phyloP scores from a whole-genome alignment of 2,888 invertebrate species.

The Ennomos quercinarius region DNA sequence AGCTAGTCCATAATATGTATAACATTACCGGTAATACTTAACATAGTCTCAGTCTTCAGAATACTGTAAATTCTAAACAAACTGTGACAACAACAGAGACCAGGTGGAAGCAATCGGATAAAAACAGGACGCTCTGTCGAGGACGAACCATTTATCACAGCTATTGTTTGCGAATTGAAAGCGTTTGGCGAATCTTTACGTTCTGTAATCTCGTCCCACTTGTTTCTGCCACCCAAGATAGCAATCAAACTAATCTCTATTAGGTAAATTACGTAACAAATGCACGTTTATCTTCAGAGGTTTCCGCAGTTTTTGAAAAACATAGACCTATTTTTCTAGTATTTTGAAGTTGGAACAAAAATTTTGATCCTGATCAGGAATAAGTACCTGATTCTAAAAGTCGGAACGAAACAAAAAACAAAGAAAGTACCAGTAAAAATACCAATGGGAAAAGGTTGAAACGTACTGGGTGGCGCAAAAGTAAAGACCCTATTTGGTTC shows the following conservation, averaged over 20 bases:
- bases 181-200: constrained; percentile 29
- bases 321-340: background rate
- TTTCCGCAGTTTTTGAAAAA: background rate
- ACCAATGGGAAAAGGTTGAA: too few species aligned
- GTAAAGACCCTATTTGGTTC: too few species aligned
- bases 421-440: too few species aligned
- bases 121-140: constrained; percentile 48
- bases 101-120: constrained; percentile 57
- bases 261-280: constrained; percentile 19
- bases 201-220: constrained; percentile 55
- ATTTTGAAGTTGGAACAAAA: too few species aligned
- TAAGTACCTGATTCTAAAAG: too few species aligned
- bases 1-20: too few species aligned
- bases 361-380: too few species aligned
- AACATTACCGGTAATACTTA: too few species aligned
- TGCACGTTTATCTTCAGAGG: constrained; percentile 3
- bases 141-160: constrained; percentile 60
- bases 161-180: constrained; percentile 50
- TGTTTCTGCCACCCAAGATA: constrained; percentile 43
- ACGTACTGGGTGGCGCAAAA: too few species aligned
- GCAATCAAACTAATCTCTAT: constrained; percentile 47
- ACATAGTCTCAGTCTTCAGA: too few species aligned
- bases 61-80: constrained; percentile 1
- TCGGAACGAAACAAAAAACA: too few species aligned
- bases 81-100: constrained; percentile 30